Conservation (phyloP, 2,113 vertebrate species). For the Arizona elegans region DNA sequence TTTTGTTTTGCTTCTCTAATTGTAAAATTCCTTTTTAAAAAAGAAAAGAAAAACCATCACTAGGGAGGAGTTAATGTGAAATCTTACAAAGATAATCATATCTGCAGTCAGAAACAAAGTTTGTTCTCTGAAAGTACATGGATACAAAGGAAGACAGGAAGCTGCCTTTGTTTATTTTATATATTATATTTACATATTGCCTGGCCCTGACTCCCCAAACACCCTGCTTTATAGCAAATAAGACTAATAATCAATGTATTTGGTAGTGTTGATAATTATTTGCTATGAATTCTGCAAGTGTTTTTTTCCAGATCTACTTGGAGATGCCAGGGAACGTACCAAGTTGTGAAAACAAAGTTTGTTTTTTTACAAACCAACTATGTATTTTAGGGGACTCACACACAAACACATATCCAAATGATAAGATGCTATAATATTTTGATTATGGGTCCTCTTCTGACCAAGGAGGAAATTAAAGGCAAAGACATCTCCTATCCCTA, state of each 20-base stretch:
- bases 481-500: too few species aligned
- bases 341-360: not conserved
- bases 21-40: not conserved
- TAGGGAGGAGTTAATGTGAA: not conserved
- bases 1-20: not conserved
- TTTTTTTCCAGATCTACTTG: not conserved
- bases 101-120: not conserved
- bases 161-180: not conserved
- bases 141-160: not conserved
- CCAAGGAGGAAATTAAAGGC: not conserved
- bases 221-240: not conserved
- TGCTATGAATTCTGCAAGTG: not conserved
- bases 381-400: too few species aligned
- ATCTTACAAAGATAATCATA: not conserved
- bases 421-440: not conserved
- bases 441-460: not conserved
- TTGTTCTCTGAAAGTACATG: not conserved
- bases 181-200: not conserved
- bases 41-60: not conserved
- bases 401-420: not conserved
- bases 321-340: not conserved
- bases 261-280: not conserved
- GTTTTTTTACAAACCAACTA: not conserved
- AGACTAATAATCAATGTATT: not conserved
- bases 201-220: not conserved